Base-by-base conservation (phyloP, 2,888 invertebrate genomes). In the Drosophila nigricruria region DNA sequence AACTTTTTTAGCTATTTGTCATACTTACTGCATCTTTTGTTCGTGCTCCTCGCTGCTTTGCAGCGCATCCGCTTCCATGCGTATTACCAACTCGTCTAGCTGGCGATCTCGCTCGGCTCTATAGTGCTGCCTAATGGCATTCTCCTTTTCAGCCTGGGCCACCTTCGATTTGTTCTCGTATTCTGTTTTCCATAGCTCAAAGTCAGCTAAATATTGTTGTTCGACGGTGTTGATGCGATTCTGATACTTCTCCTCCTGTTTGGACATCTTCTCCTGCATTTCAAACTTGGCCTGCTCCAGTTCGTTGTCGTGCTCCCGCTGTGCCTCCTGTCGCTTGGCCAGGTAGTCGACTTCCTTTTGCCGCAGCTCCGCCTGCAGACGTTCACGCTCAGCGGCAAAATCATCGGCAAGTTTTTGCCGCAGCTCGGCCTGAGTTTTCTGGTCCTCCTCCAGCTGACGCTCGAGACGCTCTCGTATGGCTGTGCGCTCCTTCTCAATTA, bases 81-180 rank as follows among this genome's bases (percentile, higher is more conserved):
- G 91, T 20, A 89, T 89, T 16, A 93, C 92, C 54, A 93, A 91
- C 14, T 90, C 91, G 72, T 97, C 97, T 60, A 97, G 96, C 93
- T 97, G 97, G 52, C 94, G 95, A 92, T 97, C 97, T 64, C 97
- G 93, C 89, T 97, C 97, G 56, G 94, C 94, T 90, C 95, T 95
- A 89, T 95, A 95, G 77, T 96, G 95, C 32, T 96, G 95, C 2
- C 95, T 92, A 82, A 97, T 95, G 79, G 94, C 94, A 63, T 94
- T 93, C 92, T 96, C 96, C 86, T 94, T 95, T 89, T 95, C 95
- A 63, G 94, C 94, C 58, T 96, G 92, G 12, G 94, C 91, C 32
- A 94, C 77, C 65, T 93, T 93, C 50, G 90, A 85, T 25, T 91
- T 87, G 68, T 91, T 93, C 74, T 94, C 94, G 81, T 94, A 95